These are phyloP conservation scores for Lathamus discolor DNA, from an alignment of 2,113 vertebrate genomes.

Conservation along the genomic window DNA sequence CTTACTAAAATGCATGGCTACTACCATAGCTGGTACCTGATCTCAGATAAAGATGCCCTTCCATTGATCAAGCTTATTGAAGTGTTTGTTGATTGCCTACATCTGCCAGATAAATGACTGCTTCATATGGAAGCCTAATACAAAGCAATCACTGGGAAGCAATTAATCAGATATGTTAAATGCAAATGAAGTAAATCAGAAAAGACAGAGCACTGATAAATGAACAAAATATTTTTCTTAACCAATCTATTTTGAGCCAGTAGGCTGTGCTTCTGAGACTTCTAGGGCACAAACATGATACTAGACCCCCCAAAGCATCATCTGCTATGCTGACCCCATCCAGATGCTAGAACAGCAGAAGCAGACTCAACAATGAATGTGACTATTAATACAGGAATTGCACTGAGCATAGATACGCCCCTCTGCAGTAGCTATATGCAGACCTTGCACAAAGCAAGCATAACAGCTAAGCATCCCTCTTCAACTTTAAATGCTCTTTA, in stretches of 20 bases:
- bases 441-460: background rate
- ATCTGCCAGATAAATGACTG: background rate
- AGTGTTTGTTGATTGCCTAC: background rate
- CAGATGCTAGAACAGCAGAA: background rate
- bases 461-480: background rate
- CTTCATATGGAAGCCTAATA: background rate
- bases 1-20: background rate
- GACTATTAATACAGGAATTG: background rate
- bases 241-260: background rate
- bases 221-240: background rate
- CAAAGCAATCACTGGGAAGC: background rate
- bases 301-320: background rate
- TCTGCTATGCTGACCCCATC: background rate
- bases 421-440: background rate
- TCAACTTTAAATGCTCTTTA: background rate
- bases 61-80: background rate
- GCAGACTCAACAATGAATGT: background rate
- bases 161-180: background rate
- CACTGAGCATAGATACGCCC: background rate
- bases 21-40: background rate
- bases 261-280: background rate
- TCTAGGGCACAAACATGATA: background rate
- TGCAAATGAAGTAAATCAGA: background rate
- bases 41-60: background rate
- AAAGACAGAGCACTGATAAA: background rate